Conservation (phyloP, 2,113 vertebrate species). For the Alouatta palliata region DNA sequence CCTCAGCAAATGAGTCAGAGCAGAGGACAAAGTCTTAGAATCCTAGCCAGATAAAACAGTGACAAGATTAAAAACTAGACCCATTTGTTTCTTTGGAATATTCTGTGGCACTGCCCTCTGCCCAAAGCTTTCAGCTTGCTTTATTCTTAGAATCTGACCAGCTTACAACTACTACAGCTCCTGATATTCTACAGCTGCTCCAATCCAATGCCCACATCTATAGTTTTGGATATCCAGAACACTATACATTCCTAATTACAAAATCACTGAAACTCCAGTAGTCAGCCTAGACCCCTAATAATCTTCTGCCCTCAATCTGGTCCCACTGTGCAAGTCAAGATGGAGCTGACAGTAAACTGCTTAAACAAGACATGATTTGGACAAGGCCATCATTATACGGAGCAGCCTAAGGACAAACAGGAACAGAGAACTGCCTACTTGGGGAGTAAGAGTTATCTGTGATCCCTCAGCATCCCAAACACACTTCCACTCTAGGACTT, state of each 20-base stretch:
- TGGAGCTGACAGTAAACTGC: neutral
- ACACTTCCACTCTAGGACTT: neutral
- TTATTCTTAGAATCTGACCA: slow-evolving; percentile 21
- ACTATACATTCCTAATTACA: neutral
- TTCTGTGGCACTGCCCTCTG: neutral
- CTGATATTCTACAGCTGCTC: neutral
- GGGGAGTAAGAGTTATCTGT: neutral
- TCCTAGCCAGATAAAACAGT: neutral
- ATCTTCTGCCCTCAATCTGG: slow-evolving; percentile 26
- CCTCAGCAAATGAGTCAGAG: neutral
- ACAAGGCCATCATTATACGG: neutral
- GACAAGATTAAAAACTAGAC: neutral
- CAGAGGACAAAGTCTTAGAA: neutral
- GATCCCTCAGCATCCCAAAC: neutral
- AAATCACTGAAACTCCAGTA: slow-evolving; percentile 36
- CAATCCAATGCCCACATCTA: neutral
- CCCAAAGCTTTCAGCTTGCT: slow-evolving; percentile 10
- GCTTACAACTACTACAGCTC: neutral
- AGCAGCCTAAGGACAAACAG: neutral
- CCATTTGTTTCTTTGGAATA: slow-evolving; percentile 31
- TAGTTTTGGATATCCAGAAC: neutral
- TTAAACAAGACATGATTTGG: neutral
- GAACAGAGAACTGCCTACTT: neutral
- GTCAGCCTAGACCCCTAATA: slow-evolving; percentile 16
- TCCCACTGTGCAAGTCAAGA: neutral